Percentiles rank a stretch among this genome's conserved stretches.
Conservation (phyloP, 2,113 vertebrate genomes). For the Leptobrachium leishanense region DNA sequence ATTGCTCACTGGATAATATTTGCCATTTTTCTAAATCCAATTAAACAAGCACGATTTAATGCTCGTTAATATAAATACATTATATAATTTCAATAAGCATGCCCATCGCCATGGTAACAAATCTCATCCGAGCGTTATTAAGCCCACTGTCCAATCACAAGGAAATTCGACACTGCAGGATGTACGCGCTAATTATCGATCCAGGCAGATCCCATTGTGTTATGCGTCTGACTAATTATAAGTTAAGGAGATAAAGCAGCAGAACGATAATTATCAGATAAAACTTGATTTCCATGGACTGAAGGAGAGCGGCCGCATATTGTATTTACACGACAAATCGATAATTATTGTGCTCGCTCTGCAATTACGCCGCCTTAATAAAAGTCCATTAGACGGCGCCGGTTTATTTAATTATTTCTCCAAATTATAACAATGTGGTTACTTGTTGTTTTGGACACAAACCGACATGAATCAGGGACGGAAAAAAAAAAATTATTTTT, state of each 20-base stretch:
- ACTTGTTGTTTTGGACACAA: neutral
- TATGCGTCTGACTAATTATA: conserved; percentile 9
- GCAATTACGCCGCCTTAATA: neutral
- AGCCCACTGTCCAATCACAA: neutral
- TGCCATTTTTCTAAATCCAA: neutral
- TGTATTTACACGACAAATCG: neutral
- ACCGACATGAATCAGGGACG: neutral
- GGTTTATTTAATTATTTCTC: neutral
- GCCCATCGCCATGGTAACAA: conserved; percentile 4
- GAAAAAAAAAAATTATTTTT: neutral
- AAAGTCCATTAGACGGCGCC: neutral
- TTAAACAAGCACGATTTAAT: conserved; percentile 18
- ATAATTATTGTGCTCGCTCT: neutral
- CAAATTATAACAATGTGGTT: neutral
- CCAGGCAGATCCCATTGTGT: conserved; percentile 3
- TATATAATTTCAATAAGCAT: neutral
- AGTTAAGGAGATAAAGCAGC: conserved; percentile 4
- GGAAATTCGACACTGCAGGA: neutral
- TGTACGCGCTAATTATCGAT: conserved; percentile 9
- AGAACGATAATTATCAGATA: conserved; percentile 17
- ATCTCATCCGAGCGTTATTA: conserved; percentile 1
- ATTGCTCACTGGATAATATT: no score
- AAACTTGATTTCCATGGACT: conserved; percentile 7
- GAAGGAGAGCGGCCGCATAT: neutral
- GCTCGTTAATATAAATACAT: neutral